A percentile compares a stretch with the other conserved stretches of the same genome.
Conservation (phyloP, 2,113 vertebrate species). For the Eulemur rufifrons region DNA sequence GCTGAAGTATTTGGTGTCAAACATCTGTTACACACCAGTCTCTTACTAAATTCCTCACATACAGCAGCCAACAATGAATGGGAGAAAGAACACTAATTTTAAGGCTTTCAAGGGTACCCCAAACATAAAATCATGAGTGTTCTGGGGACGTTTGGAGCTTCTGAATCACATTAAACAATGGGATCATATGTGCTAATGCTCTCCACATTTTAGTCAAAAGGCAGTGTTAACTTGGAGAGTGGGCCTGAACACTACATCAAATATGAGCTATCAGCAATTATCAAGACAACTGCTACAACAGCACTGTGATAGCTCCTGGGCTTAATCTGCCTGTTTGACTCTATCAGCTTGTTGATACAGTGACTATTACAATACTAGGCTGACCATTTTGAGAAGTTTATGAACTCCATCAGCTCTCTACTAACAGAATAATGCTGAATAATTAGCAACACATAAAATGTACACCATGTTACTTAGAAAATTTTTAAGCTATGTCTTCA, state of each 20-base stretch:
- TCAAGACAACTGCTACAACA: neutral
- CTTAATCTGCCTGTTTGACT: neutral
- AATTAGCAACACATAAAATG: neutral
- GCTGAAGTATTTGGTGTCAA: neutral
- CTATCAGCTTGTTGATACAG: neutral
- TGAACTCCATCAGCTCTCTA: neutral
- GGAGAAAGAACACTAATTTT: neutral
- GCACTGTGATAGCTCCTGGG: neutral
- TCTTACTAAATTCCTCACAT: neutral
- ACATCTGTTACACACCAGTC: neutral
- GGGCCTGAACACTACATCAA: neutral
- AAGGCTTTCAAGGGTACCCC: neutral
- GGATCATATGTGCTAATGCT: fast-evolving
- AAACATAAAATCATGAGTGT: neutral
- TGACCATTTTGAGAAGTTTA: neutral
- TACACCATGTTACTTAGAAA: neutral
- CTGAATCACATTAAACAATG: neutral
- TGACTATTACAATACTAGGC: neutral
- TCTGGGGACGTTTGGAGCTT: neutral
- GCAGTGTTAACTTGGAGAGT: neutral
- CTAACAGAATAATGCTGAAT: neutral
- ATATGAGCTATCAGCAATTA: neutral
- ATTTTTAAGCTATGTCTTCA: neutral
- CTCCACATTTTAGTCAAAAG: neutral
- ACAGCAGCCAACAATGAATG: neutral